Evolutionary conservation across 1,140 invertebrate species (phyloP), one percentile per base, ranked within the genome.

Genomic region (Sogatella furcifera): DNA sequence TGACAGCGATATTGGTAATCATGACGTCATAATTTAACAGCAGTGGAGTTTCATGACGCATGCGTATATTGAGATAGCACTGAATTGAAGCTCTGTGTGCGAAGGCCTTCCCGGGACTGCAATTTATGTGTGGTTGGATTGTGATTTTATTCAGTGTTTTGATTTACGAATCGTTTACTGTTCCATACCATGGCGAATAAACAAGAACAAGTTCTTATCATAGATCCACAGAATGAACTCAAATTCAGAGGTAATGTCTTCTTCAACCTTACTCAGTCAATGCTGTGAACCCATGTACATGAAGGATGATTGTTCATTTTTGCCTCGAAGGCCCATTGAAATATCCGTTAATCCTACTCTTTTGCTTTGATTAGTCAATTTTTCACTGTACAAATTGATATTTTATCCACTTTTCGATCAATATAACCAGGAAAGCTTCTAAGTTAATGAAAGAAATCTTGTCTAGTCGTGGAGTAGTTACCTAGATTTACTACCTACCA

Each of bases 181-280:
- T 6, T 19, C 46, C 10, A 8, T 11, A 49, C 10, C 17, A 49
- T 49, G 46, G 46, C 46, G 14, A 49, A 38, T 38, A 38, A 49
- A 49, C 46, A 49, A 49, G 46, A 49, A 49, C 46, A 49, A 49
- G 46, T 49, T 17, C 21, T 49, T 19, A 49, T 49, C 21, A 49
- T 49, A 49, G 46, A 49, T 19, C 46, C 46, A 49, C 46, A 49
- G 21, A 49, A 49, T 49, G 46, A 49, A 49, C 46, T 49, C 46
- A 49, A 49, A 49, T 49, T 49, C 46, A 49, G 46, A 49, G 46
- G 46, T 49, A 49, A 49, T 19, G 34, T 38, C 34, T 38, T 49
- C 21, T 49, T 9, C 15, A 49, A 19, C 15, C 46, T 49, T 49
- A 5, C 15, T 6, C 21, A 49, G 21, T 22, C 46, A 49, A 49